phyloP scores from a whole-genome alignment of 2,888 invertebrate species.

The Salticus scenicus region DNA sequence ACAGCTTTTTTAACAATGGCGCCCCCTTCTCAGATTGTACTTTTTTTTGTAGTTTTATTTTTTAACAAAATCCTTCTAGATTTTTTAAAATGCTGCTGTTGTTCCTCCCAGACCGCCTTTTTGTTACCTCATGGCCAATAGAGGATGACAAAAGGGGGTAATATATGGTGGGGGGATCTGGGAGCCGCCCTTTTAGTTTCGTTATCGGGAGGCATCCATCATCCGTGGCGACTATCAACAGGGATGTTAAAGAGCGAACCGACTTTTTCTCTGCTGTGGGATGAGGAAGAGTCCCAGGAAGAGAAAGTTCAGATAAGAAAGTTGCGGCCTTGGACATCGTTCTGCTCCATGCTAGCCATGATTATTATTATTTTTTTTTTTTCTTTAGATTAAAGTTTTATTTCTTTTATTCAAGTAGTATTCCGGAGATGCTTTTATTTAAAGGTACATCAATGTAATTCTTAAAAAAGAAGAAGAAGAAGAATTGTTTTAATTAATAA shows the following conservation, averaged over 20 bases:
- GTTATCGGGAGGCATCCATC: slow-evolving; percentile 58
- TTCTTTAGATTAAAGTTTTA: too few species aligned
- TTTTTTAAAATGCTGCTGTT: slow-evolving; percentile 22
- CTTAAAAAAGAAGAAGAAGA: too few species aligned
- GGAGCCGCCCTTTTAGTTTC: slow-evolving; percentile 44
- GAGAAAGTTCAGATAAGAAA: too few species aligned
- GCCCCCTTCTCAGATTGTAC: slow-evolving; percentile 1
- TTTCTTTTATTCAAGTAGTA: too few species aligned
- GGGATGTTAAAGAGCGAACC: slow-evolving; percentile 2
- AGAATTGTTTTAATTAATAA: too few species aligned
- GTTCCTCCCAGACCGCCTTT: slow-evolving; percentile 23
- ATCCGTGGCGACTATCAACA: slow-evolving; percentile 40
- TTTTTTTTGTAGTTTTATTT: background rate
- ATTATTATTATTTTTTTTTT: too few species aligned
- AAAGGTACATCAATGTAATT: too few species aligned
- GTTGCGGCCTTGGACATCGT: too few species aligned
- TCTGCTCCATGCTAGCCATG: too few species aligned
- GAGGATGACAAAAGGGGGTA: background rate
- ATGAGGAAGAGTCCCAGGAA: background rate
- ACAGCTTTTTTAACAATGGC: slow-evolving; percentile 33
- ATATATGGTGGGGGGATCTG: slow-evolving; percentile 7
- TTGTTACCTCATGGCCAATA: slow-evolving; percentile 14
- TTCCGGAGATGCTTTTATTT: too few species aligned
- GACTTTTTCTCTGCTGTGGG: background rate
- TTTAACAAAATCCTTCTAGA: slow-evolving; percentile 4